A percentile compares a stretch with the other conserved stretches of the same genome.
phyloP scores from a whole-genome alignment of 92 coral and sea anemone genomes.

The Bergia puertoricense region DNA sequence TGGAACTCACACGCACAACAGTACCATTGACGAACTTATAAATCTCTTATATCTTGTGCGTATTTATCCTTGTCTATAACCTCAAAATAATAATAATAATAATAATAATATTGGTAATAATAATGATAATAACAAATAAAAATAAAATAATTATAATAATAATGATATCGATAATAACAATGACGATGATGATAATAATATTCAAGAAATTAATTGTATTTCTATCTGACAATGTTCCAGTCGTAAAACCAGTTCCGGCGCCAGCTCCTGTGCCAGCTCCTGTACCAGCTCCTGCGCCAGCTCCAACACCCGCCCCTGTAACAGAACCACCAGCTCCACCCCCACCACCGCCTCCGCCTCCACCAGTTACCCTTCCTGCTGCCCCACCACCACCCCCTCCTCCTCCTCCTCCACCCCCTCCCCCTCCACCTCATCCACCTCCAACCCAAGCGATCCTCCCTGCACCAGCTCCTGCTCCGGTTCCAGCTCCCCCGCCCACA shows the following conservation, averaged over 20 bases:
- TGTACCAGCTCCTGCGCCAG: constrained; percentile 18
- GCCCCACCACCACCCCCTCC: constrained; percentile 9
- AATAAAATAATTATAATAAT: no score
- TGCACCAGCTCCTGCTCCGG: neutral
- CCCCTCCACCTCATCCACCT: neutral
- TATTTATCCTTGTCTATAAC: no score
- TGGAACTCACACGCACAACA: no score
- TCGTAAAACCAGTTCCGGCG: neutral
- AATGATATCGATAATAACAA: no score
- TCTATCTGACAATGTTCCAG: neutral
- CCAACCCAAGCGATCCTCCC: neutral
- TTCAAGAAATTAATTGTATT: no score
- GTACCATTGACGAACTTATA: no score
- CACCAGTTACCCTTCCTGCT: neutral
- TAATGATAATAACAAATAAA: no score
- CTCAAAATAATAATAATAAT: no score
- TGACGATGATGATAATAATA: no score
- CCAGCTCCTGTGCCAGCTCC: constrained; percentile 23
- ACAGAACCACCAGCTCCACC: neutral
- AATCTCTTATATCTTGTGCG: no score
- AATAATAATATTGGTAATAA: no score
- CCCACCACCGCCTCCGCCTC: constrained; percentile 15
- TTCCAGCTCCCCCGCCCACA: constrained; percentile 36
- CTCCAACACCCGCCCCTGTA: constrained; percentile 27
- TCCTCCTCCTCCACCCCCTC: constrained; percentile 31